Evolutionary conservation across 2,888 invertebrate genomes (phyloP).

Genomic region (Luperina testacea): DNA sequence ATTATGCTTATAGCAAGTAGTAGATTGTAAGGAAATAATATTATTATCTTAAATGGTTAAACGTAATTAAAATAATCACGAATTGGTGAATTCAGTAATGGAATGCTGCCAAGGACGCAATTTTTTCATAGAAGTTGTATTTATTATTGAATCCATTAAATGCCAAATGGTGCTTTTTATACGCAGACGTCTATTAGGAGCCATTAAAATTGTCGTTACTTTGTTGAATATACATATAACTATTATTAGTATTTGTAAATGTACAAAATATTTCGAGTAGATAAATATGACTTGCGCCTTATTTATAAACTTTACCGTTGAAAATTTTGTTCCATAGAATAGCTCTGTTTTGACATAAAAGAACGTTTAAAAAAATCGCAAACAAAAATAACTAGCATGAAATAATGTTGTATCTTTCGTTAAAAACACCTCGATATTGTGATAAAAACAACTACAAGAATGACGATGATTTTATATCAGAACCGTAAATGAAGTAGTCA

Average conservation of each 20-base stretch:
- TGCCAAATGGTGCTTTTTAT: conserved; percentile 66
- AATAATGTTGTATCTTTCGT: not conserved
- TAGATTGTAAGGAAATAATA: conserved; percentile 52
- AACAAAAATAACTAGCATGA: not conserved
- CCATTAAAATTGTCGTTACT: conserved; percentile 55
- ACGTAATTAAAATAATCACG: conserved; percentile 41
- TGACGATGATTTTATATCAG: conserved; percentile 8
- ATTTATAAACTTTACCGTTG: conserved; percentile 22
- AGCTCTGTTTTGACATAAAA: conserved; percentile 5
- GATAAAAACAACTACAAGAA: not conserved
- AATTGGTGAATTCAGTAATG: conserved; percentile 50
- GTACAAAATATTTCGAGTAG: conserved; percentile 19
- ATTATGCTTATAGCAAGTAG: conserved; percentile 57
- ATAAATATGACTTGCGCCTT: conserved; percentile 21
- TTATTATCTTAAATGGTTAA: conserved; percentile 31
- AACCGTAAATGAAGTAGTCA: conserved; percentile 21
- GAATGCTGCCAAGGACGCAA: conserved; percentile 55
- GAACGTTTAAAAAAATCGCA: not conserved
- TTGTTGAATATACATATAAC: conserved; percentile 33
- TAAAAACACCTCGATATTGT: not conserved
- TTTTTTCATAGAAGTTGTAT: conserved; percentile 49
- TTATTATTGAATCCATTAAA: conserved; percentile 64
- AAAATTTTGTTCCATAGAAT: conserved; percentile 23
- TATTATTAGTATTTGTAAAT: conserved; percentile 31
- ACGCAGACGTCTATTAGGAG: conserved; percentile 55